Evolutionary conservation across 2,888 invertebrate species (phyloP).

Genomic region (Drosophila atripex): DNA sequence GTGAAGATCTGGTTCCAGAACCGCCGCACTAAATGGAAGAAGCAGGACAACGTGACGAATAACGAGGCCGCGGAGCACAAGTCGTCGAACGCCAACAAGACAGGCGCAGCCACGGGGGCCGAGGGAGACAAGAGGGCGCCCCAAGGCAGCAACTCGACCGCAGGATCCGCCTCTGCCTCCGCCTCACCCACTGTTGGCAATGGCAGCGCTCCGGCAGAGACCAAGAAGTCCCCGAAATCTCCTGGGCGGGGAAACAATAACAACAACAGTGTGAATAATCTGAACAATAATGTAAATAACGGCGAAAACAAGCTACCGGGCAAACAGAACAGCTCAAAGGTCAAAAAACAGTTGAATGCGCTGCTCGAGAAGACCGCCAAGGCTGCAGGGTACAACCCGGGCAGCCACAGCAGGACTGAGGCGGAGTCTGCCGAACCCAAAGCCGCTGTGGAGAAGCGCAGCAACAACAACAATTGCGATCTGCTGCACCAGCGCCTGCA

Average conservation of each 20-base stretch:
- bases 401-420: conserved; percentile 39
- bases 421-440: conserved; percentile 39
- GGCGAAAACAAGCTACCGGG: conserved; percentile 73
- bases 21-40: conserved; percentile 88
- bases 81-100: conserved; percentile 55
- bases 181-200: conserved; percentile 33
- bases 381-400: conserved; percentile 42
- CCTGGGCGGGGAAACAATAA: conserved; percentile 48
- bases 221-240: conserved; percentile 57
- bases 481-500: conserved; percentile 66
- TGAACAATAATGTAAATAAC: conserved; percentile 46
- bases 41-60: conserved; percentile 95
- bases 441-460: conserved; percentile 50
- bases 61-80: conserved; percentile 90
- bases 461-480: conserved; percentile 48
- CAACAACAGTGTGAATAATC: conserved; percentile 54
- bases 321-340: conserved; percentile 81
- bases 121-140: conserved; percentile 14
- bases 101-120: conserved; percentile 8
- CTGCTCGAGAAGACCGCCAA: conserved; percentile 77
- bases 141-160: conserved; percentile 23
- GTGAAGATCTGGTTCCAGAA: conserved; percentile 84
- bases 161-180: conserved; percentile 31
- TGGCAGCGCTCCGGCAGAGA: conserved; percentile 17
- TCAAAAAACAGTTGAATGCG: conserved; percentile 82